A percentile compares a stretch with the other conserved stretches of the same genome.
phyloP scores from a whole-genome alignment of 1,140 invertebrate genomes.

The Cephus cinctus region DNA sequence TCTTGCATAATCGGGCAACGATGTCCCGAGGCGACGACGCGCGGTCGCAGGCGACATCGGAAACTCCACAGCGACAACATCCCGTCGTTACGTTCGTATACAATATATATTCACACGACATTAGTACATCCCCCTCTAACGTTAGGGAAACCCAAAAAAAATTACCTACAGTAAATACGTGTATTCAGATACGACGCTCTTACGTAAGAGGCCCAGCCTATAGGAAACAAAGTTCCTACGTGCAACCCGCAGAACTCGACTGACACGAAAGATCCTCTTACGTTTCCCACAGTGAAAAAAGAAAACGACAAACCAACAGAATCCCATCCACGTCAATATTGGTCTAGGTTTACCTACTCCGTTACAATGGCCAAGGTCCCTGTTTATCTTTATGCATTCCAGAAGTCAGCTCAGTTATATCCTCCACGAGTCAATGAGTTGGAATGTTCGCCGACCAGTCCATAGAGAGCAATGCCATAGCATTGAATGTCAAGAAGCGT shows the following conservation, averaged over 20 bases:
- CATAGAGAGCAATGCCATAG: slow-evolving; percentile 21
- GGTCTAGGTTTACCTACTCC: slow-evolving; percentile 14
- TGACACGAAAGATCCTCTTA: no score
- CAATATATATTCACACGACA: neutral
- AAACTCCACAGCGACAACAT: neutral
- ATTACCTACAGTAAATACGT: slow-evolving; percentile 11
- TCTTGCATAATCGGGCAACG: slow-evolving; percentile 40
- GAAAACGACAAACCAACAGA: no score
- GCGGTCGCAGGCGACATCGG: neutral
- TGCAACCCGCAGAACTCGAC: neutral
- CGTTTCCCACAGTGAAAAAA: no score
- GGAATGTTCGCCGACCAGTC: slow-evolving; percentile 43
- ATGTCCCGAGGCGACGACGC: no score
- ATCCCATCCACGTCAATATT: slow-evolving; percentile 11
- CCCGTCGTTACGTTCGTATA: neutral
- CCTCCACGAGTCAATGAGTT: slow-evolving; percentile 38
- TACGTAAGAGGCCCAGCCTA: no score
- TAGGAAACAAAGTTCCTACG: slow-evolving; percentile 2
- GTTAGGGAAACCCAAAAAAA: no score
- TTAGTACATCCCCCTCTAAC: no score
- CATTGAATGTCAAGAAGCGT: slow-evolving; percentile 26
- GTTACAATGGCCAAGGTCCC: slow-evolving; percentile 16
- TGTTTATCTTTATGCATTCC: slow-evolving; percentile 37
- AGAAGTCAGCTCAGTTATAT: slow-evolving; percentile 24
- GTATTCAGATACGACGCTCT: no score